A percentile compares a stretch with the other conserved stretches of the same genome.
Evolutionary conservation across 1,140 invertebrate genomes (phyloP).

Genomic region (Pemphigus obesinymphae): DNA sequence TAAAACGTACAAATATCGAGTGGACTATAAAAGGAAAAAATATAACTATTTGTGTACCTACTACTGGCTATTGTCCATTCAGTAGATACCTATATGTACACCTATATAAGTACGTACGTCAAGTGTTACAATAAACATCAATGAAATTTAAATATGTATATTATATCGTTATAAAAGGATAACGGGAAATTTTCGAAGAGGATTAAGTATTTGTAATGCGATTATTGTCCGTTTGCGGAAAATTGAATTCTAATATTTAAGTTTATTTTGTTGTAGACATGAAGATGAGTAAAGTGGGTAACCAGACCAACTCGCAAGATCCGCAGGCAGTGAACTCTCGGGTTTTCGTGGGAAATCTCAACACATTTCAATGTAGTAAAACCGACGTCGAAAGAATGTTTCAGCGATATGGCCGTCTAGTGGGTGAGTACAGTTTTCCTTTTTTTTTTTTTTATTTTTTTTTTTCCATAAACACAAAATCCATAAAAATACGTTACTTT

Average conservation of each 20-base stretch:
- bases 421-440: constrained; percentile 65
- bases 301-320: constrained; percentile 82
- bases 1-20: not conserved
- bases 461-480: too few relatives aligned
- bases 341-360: constrained; percentile 84
- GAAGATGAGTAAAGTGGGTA: constrained; percentile 80
- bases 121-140: not conserved
- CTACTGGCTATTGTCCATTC: not conserved
- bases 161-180: not conserved
- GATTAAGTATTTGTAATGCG: not conserved
- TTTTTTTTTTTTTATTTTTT: too few relatives aligned
- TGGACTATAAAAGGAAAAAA: too few relatives aligned
- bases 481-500: too few relatives aligned
- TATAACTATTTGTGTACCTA: not conserved
- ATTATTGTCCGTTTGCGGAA: not conserved
- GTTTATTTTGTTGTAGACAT: constrained; percentile 50
- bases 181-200: too few relatives aligned
- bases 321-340: constrained; percentile 81
- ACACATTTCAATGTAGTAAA: constrained; percentile 83
- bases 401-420: constrained; percentile 75
- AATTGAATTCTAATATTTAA: not conserved
- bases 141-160: not conserved
- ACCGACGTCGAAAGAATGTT: constrained; percentile 84
- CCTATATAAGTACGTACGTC: not conserved
- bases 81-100: too few relatives aligned